Conservation (phyloP, 2,113 vertebrate species). For the Heterochromis multidens region DNA sequence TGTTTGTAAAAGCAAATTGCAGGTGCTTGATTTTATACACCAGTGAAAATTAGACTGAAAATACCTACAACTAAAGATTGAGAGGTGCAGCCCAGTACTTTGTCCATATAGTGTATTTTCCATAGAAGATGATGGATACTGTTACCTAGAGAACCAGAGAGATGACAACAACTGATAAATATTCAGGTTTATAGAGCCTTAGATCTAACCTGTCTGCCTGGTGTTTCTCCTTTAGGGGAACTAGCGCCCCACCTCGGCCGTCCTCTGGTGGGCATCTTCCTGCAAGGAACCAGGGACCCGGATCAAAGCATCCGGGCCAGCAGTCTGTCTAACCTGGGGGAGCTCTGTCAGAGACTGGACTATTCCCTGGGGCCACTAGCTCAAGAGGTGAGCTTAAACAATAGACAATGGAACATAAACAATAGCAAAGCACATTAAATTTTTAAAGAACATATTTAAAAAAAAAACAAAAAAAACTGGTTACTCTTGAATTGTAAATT, state of each 20-base stretch:
- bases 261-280: constrained; percentile 81
- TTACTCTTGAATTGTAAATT: not conserved
- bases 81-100: not conserved
- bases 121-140: not conserved
- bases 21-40: not conserved
- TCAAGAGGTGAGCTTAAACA: constrained; percentile 63
- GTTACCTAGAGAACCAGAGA: not conserved
- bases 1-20: not conserved
- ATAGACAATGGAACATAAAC: not conserved
- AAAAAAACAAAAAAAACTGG: not conserved
- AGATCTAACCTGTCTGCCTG: not conserved
- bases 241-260: constrained; percentile 83
- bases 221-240: constrained; percentile 76
- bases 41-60: not conserved
- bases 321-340: constrained; percentile 93
- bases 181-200: not conserved
- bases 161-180: not conserved
- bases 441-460: not conserved
- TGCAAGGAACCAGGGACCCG: constrained; percentile 79
- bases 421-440: not conserved
- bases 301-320: constrained; percentile 83
- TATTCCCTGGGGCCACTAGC: constrained; percentile 84
- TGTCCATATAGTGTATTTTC: not conserved
- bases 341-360: constrained; percentile 86
- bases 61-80: not conserved